phyloP scores from a whole-genome alignment of 2,113 vertebrate genomes.

The Amblyopsis rosae region DNA sequence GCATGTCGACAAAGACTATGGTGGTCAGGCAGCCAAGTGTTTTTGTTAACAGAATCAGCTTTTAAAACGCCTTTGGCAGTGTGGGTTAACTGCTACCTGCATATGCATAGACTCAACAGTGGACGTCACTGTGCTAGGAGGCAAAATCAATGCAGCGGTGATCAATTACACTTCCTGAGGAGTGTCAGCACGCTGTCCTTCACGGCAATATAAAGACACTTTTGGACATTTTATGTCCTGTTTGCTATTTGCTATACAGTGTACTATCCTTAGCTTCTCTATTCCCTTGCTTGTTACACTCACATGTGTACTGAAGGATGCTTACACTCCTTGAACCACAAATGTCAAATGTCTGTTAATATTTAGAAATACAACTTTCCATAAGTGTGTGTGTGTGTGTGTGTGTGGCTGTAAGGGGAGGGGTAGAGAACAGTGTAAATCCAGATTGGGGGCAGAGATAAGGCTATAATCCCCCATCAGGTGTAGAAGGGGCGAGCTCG shows the following conservation, averaged over 20 bases:
- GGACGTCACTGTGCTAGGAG: slow-evolving; percentile 17
- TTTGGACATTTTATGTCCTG: background rate
- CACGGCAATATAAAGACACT: background rate
- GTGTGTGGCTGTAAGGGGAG: too few relatives aligned
- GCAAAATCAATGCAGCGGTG: slow-evolving; percentile 25
- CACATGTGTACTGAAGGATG: slow-evolving; percentile 12
- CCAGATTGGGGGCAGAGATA: too few relatives aligned
- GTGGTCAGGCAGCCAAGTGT: slow-evolving; percentile 13
- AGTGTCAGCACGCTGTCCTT: background rate
- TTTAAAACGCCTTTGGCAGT: slow-evolving; percentile 45
- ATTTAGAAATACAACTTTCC: too few relatives aligned
- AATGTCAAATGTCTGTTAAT: too few relatives aligned
- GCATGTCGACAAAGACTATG: background rate
- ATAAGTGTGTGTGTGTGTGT: too few relatives aligned
- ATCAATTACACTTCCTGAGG: slow-evolving; percentile 41
- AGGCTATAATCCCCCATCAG: too few relatives aligned
- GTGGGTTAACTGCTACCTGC: slow-evolving; percentile 46
- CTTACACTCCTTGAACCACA: too few relatives aligned
- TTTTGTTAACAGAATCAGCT: slow-evolving; percentile 13
- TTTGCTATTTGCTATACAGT: slow-evolving; percentile 9
- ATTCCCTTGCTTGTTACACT: slow-evolving; percentile 20
- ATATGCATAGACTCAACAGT: slow-evolving; percentile 46
- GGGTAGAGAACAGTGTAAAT: too few relatives aligned
- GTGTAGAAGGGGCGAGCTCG: too few relatives aligned
- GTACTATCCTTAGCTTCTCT: background rate